These are phyloP conservation scores for Rhynchomys soricoides DNA, from an alignment of 2,113 vertebrate genomes.

Conservation along the genomic window DNA sequence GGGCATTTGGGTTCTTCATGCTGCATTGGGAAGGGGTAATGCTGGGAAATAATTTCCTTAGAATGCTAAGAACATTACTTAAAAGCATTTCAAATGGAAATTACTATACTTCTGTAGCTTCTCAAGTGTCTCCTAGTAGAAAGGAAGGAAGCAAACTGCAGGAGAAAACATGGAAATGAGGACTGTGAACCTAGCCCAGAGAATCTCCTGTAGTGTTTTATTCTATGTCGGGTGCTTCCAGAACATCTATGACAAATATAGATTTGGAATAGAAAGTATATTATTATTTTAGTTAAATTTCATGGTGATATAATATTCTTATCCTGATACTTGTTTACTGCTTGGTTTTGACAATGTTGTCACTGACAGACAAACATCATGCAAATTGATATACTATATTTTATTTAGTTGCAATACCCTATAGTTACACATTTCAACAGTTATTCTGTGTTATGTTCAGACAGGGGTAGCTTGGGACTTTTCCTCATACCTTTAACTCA, in stretches of 20 bases:
- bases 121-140: not conserved
- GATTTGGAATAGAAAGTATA: not conserved
- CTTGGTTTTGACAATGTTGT: not conserved
- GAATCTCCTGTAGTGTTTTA: not conserved
- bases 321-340: fast-evolving
- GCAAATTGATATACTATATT: not conserved
- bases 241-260: not conserved
- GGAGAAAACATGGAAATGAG: fast-evolving
- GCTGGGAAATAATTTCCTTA: not conserved
- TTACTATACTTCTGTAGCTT: not conserved
- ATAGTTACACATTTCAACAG: not conserved
- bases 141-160: not conserved
- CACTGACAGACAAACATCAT: not conserved
- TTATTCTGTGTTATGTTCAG: not conserved
- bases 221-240: not conserved
- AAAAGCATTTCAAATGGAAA: slow-evolving; percentile 38
- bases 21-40: not conserved
- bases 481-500: not conserved
- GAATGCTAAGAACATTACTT: not conserved
- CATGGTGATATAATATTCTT: not conserved
- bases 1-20: not conserved
- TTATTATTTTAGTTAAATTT: not conserved
- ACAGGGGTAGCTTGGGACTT: not conserved
- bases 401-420: not conserved
- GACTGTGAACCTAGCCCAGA: fast-evolving